phyloP scores from a whole-genome alignment of 64 coral and sea anemone species.

The Stylophora pistillata region DNA sequence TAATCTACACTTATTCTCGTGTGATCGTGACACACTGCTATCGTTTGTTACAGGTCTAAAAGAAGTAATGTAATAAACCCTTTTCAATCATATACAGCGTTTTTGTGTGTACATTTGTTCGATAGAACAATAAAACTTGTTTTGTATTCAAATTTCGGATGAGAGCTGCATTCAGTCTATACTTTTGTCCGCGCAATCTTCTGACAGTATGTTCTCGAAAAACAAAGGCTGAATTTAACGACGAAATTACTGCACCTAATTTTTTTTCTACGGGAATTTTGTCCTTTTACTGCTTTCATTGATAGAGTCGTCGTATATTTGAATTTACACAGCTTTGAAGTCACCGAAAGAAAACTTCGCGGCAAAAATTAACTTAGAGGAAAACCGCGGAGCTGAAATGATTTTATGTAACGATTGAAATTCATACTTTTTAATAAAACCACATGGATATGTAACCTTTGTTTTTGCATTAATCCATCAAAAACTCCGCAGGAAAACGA shows the following conservation, averaged over 20 bases:
- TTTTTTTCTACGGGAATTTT: background rate
- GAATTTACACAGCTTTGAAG: constrained; percentile 22
- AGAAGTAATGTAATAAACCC: constrained; percentile 9
- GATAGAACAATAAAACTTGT: constrained; percentile 15
- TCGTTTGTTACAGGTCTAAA: background rate
- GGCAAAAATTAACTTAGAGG: constrained; percentile 2
- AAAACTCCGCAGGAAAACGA: background rate
- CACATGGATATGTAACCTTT: background rate
- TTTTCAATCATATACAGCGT: background rate
- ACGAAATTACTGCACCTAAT: background rate
- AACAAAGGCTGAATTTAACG: background rate
- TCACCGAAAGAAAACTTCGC: constrained; percentile 13
- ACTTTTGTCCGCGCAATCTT: background rate
- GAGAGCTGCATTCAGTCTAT: background rate
- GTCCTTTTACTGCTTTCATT: background rate
- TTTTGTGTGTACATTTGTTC: background rate
- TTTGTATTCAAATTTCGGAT: background rate
- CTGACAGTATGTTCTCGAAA: background rate
- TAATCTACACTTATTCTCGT: background rate
- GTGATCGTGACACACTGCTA: background rate
- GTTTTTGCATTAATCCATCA: background rate
- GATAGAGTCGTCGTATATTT: constrained; percentile 10
- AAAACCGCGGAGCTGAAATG: background rate
- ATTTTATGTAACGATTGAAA: background rate
- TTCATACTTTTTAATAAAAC: background rate